Base-by-base conservation (phyloP, 2,113 vertebrate species). In the Neodon shergylaensis region DNA sequence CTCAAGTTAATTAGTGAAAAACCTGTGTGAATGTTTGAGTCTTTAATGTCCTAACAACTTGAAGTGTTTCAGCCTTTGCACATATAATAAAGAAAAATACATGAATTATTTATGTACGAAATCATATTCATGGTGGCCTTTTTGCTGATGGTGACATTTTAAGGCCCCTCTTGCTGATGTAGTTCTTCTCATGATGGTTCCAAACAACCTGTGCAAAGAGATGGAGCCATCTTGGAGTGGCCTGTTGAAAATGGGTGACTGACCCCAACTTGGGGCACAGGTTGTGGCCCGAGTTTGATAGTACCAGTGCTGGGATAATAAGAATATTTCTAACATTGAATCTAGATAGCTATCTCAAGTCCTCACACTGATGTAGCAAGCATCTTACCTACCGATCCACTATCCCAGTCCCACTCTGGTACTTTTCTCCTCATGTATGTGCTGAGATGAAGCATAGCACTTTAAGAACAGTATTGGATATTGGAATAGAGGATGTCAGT, bases 1-100 rank as follows among this genome's bases (percentile, higher is more conserved):
- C 36, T 54, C 12, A 54, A 95, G 8, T 16, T 74, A 93, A 90
- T 77, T 91, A 70, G 66, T 72, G 76, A 42, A 82, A 94, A 81
- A 4, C 7, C 5, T 76, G 16, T 90, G 21, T n/a, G 0, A 1
- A 28, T 73, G 0, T 42, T 17, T 7, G 7, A 0, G 13, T 58
- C 12, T 83, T 70, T 42, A 12, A 89, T 86, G 14, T 77, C 4
- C 39, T 49, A 91, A 72, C 9, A 78, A 70, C 24, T 70, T 94
- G n/a, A 8, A 28, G 10, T 74, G 5, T 76, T 88, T 95, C 26
- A 39, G 3, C 49, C 11, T 91, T 90, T 81, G 33, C 16, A 72
- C 73, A 61, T 5, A 42, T 17, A 11, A 10, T 68, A 47, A 94
- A 58, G 8, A 78, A 63, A 93, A 91, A 58, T 14, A 3, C 2